Percentiles rank a stretch among this genome's conserved stretches.
Evolutionary conservation across 2,888 invertebrate species (phyloP).

Genomic region (Melanophora roralis): DNA sequence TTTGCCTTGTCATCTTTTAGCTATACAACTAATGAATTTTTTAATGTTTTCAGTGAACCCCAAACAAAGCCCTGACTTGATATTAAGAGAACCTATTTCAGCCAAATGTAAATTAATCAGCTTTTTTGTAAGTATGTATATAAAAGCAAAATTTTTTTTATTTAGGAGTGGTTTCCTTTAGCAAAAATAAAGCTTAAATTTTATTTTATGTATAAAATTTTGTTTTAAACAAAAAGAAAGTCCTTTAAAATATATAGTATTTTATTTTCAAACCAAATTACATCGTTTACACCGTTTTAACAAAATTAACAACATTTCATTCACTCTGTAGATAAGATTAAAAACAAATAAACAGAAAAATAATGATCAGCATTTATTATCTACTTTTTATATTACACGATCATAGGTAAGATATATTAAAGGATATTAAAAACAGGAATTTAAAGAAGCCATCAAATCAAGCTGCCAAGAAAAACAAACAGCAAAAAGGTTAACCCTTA

Average conservation of each 20-base stretch:
- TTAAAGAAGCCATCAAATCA: constrained; percentile 24
- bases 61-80: constrained; percentile 33
- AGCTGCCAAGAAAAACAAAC: constrained; percentile 26
- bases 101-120: constrained; percentile 27
- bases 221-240: constrained; percentile 34
- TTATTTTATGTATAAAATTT: constrained; percentile 13
- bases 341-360: constrained; percentile 63
- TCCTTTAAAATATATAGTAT: background rate
- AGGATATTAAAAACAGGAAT: constrained; percentile 33
- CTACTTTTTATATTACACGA: constrained; percentile 23
- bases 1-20: no score
- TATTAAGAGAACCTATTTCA: constrained; percentile 43
- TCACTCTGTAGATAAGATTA: constrained; percentile 67
- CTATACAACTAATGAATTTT: background rate
- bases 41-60: constrained; percentile 46
- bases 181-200: constrained; percentile 13
- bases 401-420: constrained; percentile 22
- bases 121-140: constrained; percentile 55
- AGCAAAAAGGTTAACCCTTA: constrained; percentile 64
- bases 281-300: no score
- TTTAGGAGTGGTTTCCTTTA: constrained; percentile 35
- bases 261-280: constrained; percentile 10
- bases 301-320: constrained; percentile 71
- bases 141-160: constrained; percentile 30
- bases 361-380: constrained; percentile 45